A percentile compares a stretch with the other conserved stretches of the same genome.
phyloP scores from a whole-genome alignment of 1,140 invertebrate species.

The Eurytemora carolleeae region DNA sequence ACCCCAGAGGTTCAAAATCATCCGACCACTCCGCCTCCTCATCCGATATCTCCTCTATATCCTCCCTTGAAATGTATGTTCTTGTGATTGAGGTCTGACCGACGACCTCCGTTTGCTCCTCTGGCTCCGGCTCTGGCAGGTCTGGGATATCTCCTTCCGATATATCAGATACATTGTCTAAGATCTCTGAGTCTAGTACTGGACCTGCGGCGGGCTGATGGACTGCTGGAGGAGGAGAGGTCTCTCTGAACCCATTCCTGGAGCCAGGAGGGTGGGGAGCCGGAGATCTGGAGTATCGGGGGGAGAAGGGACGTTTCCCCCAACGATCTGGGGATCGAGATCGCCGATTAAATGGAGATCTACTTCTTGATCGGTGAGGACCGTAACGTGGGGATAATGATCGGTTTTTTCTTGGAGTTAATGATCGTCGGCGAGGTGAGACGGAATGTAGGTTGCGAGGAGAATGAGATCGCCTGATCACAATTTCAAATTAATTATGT shows the following conservation, averaged over 20 bases:
- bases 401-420: background rate
- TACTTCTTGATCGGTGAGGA: background rate
- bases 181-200: background rate
- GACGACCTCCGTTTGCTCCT: background rate
- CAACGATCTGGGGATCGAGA: background rate
- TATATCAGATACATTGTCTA: constrained; percentile 13
- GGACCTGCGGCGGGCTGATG: background rate
- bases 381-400: background rate
- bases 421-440: background rate
- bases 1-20: constrained; percentile 1
- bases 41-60: constrained; percentile 17
- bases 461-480: no score
- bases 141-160: constrained; percentile 14
- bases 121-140: background rate
- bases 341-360: background rate
- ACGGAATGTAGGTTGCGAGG: no score
- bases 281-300: constrained; percentile 11
- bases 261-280: background rate
- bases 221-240: background rate
- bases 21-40: constrained; percentile 16
- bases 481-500: no score
- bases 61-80: constrained; percentile 2
- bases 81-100: no score
- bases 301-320: background rate
- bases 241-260: background rate